A percentile compares a stretch with the other conserved stretches of the same genome.
Conservation (phyloP, 1,140 invertebrate genomes). For the Macrocentrus cingulum region DNA sequence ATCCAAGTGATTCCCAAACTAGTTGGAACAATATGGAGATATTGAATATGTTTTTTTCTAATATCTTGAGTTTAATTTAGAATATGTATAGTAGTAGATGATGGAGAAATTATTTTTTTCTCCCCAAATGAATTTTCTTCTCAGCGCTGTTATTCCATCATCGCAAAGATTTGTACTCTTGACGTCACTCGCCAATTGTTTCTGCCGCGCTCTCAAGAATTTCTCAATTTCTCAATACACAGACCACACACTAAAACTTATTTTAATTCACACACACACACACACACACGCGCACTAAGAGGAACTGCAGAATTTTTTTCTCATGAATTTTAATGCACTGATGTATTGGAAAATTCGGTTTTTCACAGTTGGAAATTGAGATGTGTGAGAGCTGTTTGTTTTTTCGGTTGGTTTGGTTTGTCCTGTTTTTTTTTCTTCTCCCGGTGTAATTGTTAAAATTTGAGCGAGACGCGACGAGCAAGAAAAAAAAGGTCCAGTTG, state of each 20-base stretch:
- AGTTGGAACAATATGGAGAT: not conserved
- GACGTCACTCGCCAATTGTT: not conserved
- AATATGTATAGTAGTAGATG: not conserved
- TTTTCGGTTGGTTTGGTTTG: no score
- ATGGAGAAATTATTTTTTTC: not conserved
- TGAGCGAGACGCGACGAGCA: not conserved
- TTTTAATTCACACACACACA: no score
- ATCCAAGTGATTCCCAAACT: constrained; percentile 14
- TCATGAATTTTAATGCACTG: no score
- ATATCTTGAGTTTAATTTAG: constrained; percentile 5
- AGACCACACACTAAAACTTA: not conserved
- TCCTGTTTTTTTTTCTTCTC: no score
- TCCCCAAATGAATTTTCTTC: not conserved
- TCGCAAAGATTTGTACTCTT: not conserved
- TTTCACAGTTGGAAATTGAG: no score
- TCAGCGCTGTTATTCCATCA: not conserved
- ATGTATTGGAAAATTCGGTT: no score
- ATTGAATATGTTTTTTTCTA: not conserved
- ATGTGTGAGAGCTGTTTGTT: no score
- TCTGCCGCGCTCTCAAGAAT: not conserved
- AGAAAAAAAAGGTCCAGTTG: constrained; percentile 19
- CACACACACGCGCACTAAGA: no score
- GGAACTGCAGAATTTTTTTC: no score
- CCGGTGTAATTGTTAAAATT: not conserved
- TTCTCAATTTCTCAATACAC: not conserved